A percentile compares a stretch with the other conserved stretches of the same genome.
Evolutionary conservation across 2,113 vertebrate species (phyloP).

Genomic region (Piliocolobus tephrosceles): DNA sequence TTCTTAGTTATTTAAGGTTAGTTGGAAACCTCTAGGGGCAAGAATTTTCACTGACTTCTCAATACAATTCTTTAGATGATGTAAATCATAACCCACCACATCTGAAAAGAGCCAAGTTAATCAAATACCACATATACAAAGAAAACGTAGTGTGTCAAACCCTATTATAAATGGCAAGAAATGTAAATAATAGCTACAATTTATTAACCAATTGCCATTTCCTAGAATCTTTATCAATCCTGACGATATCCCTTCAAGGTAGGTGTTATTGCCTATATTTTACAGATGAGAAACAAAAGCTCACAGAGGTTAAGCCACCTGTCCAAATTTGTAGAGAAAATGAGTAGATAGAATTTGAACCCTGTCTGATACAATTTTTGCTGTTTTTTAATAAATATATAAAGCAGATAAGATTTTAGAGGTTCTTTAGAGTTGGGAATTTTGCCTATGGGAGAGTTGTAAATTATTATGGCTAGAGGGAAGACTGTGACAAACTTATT

Average conservation of each 20-base stretch:
- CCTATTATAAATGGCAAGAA: neutral
- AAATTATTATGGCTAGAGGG: neutral
- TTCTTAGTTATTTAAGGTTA: slow-evolving; percentile 36
- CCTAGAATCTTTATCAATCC: slow-evolving; percentile 19
- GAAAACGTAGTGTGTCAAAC: neutral
- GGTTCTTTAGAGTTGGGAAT: neutral
- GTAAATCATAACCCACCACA: neutral
- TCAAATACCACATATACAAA: neutral
- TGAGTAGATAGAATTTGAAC: slow-evolving; percentile 16
- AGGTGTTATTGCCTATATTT: neutral
- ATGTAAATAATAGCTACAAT: slow-evolving; percentile 10
- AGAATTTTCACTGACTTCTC: neutral
- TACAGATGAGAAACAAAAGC: neutral
- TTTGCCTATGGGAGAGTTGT: neutral
- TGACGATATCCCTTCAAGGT: neutral
- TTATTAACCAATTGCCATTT: slow-evolving; percentile 1
- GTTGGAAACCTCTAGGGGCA: neutral
- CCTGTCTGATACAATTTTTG: neutral
- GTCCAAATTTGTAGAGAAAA: neutral
- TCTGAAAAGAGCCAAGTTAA: slow-evolving; percentile 47
- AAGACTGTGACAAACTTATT: neutral
- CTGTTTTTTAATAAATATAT: neutral
- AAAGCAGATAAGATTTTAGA: neutral
- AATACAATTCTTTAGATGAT: slow-evolving; percentile 21
- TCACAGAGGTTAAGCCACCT: neutral